phyloP scores from a whole-genome alignment of 1,140 invertebrate species.

The Lethocerus indicus region DNA sequence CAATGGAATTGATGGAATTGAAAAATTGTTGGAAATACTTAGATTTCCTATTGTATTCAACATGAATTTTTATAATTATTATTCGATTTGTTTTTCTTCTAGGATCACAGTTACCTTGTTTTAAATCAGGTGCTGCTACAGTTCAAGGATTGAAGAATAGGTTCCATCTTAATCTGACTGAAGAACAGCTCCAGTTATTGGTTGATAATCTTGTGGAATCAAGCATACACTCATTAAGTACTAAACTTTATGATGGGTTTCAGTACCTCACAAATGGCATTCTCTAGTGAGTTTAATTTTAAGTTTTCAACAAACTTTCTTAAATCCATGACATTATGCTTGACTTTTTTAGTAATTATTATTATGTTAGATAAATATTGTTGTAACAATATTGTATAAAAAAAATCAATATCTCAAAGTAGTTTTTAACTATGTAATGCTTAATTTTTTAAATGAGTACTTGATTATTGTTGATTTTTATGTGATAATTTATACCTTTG shows the following conservation, averaged over 20 bases:
- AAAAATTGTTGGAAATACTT: too few species aligned
- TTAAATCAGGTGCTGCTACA: constrained; percentile 75
- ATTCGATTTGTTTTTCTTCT: constrained; percentile 20
- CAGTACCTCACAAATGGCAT: constrained; percentile 99
- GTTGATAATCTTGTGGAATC: constrained; percentile 88
- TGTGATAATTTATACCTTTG: too few species aligned
- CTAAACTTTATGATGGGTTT: constrained; percentile 95
- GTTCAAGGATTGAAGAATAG: constrained; percentile 75
- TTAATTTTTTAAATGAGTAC: too few species aligned
- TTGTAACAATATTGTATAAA: too few species aligned
- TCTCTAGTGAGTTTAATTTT: constrained; percentile 27
- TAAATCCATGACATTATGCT: neutral
- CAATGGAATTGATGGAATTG: too few species aligned
- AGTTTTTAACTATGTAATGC: too few species aligned
- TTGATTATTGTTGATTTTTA: too few species aligned
- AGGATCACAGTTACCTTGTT: constrained; percentile 93
- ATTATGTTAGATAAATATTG: too few species aligned
- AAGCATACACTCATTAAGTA: constrained; percentile 89
- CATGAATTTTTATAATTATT: too few species aligned
- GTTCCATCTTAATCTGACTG: constrained; percentile 87
- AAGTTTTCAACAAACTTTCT: neutral
- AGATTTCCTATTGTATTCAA: too few species aligned
- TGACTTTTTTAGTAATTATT: too few species aligned
- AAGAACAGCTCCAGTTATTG: constrained; percentile 82
- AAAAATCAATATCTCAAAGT: too few species aligned